Conservation (phyloP, 2,888 invertebrate genomes). For the Aspidiotus destructor region DNA sequence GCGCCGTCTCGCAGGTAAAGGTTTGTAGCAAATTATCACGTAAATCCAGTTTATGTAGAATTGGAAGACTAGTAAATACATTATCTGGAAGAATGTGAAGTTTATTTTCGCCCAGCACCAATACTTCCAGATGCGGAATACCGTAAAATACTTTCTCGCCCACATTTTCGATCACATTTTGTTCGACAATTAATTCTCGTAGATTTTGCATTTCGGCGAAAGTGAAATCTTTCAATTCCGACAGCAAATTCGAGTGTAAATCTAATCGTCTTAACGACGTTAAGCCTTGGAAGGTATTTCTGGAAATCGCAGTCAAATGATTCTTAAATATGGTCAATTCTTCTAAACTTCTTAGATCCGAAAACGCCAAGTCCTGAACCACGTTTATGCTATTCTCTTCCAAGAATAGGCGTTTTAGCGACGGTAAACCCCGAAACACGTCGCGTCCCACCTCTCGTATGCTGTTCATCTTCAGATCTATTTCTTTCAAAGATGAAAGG, state of each 20-base stretch:
- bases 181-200: slow-evolving; percentile 54
- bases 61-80: slow-evolving; percentile 61
- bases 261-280: slow-evolving; percentile 62
- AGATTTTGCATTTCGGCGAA: slow-evolving; percentile 69
- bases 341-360: slow-evolving; percentile 60
- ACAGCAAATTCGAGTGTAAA: slow-evolving; percentile 62
- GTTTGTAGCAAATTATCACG: slow-evolving; percentile 67
- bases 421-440: slow-evolving; percentile 63
- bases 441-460: slow-evolving; percentile 62
- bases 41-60: slow-evolving; percentile 63
- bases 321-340: slow-evolving; percentile 72
- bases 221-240: slow-evolving; percentile 66
- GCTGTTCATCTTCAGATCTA: slow-evolving; percentile 66
- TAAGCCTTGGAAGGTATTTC: slow-evolving; percentile 67
- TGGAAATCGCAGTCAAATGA: slow-evolving; percentile 62
- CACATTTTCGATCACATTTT: slow-evolving; percentile 52
- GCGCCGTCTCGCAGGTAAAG: slow-evolving; percentile 63
- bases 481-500: slow-evolving; percentile 56
- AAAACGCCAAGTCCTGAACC: slow-evolving; percentile 75
- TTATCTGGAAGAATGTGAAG: slow-evolving; percentile 60
- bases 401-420: slow-evolving; percentile 62
- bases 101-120: slow-evolving; percentile 67
- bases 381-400: slow-evolving; percentile 77
- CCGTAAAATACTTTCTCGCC: slow-evolving; percentile 69
- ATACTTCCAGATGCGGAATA: slow-evolving; percentile 57